Base-by-base conservation (phyloP, 2,113 vertebrate species). In the Megaceryle torquata region DNA sequence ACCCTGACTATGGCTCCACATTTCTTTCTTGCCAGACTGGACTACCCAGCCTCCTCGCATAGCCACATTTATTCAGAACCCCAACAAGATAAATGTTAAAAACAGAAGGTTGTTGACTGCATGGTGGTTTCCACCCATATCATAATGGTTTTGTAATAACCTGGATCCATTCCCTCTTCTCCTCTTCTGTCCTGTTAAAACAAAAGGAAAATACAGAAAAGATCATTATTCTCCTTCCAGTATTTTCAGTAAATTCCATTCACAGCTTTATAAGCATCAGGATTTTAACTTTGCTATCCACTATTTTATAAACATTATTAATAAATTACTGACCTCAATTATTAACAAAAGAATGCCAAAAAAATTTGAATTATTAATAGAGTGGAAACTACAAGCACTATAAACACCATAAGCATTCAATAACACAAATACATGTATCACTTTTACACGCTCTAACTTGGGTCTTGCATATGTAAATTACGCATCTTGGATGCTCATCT, bases 151-250 rank as follows among this genome's bases (percentile, higher is more conserved):
- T 88, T 75, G 54, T 72, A 91, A 94, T 98, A 95, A 98, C 99
- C 98, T 99, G 98, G 95, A 99, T 99, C 99, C 99, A 99, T 54
- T 99, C 99, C 95, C 98, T 98, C 93, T 99, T 99, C 95, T 99
- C 99, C 56, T 99, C 99, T 91, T 99, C 99, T 9, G 99, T 99
- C 97, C 99, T 99, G 91, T 80, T 93, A 96, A 97, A 93, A 87
- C 33, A 98, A 88, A 97, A 80, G 86, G 31, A 89, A 91, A 74
- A 89, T 28, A 86, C 33, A 63, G 67, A 70, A 80, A 41, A 91
- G 8, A 46, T 90, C 21, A 43, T 77, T 18, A 75, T 79, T 78
- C n/a, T 31, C 28, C 39, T 87, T 82, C 64, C 11, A 77, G 6
- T 46, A 37, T 59, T 59, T 68, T 89, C 68, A 53, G 3, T 70